Evolutionary conservation across 2,888 invertebrate genomes (phyloP).

Genomic region (Eristalis intricaria): DNA sequence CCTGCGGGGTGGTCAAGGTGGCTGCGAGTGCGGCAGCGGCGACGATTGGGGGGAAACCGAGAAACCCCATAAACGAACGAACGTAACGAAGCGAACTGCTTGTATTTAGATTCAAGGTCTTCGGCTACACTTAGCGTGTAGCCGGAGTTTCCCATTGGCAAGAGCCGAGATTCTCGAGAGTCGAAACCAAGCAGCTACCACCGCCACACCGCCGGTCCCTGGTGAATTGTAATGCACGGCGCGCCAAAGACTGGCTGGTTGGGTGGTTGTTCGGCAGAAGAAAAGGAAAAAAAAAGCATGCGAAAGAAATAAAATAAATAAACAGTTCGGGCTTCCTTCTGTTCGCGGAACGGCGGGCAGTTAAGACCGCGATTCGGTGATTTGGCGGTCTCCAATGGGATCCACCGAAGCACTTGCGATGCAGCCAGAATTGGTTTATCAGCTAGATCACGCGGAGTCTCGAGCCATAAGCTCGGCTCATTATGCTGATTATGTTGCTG

Average conservation of each 20-base stretch:
- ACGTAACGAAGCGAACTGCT: conserved; percentile 66
- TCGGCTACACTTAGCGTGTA: conserved; percentile 51
- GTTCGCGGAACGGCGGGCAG: conserved; percentile 48
- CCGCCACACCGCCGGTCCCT: conserved; percentile 12
- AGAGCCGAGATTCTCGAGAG: conserved; percentile 64
- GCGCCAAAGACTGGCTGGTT: conserved; percentile 61
- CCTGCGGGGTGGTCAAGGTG: conserved; percentile 11
- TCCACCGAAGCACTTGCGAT: conserved; percentile 33
- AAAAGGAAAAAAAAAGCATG: not conserved
- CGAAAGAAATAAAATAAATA: conserved; percentile 26
- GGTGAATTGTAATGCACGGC: conserved; percentile 63
- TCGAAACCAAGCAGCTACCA: conserved; percentile 58
- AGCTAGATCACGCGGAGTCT: conserved; percentile 13
- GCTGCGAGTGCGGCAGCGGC: not conserved
- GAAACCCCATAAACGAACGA: conserved; percentile 9
- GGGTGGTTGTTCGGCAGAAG: conserved; percentile 35
- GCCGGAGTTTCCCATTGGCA: conserved; percentile 56
- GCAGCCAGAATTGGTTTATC: conserved; percentile 41
- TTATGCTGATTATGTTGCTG: conserved; percentile 53
- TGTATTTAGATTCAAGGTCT: conserved; percentile 49
- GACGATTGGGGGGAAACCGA: not conserved
- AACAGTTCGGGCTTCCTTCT: conserved; percentile 60
- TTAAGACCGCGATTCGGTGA: not conserved
- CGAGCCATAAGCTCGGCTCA: conserved; percentile 22
- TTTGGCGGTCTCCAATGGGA: not conserved